Evolutionary conservation across 2,113 vertebrate species (phyloP), one percentile per base, ranked within the genome.

Genomic region (Grammomys dolichurus): DNA sequence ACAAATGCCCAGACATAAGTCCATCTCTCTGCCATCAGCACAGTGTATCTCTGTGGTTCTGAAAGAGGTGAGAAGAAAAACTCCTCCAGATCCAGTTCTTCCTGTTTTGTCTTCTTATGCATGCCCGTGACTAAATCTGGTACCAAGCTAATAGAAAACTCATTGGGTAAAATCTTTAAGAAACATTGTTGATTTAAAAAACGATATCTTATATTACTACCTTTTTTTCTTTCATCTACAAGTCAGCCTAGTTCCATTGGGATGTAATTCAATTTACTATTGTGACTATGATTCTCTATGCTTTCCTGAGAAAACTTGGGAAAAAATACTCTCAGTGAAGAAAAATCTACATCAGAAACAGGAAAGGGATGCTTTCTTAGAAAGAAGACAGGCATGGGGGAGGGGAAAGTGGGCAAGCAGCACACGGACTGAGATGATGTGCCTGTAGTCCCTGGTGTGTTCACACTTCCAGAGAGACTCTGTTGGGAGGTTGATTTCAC

Each of bases 131-230:
- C 75, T 91, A 96, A 98, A 98, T 96, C 58, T 89, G 96, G 85
- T 97, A 91, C 93, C 96, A 93, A 98, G 95, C 98, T 98, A 98
- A 98, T 96, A 97, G 98, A 97, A 98, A 97, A 98, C 98, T 96
- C 94, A 90, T 97, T 98, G 96, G 92, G 96, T 97, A 96, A 96
- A 97, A 98, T 98, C 97, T 93, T 97, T 96, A 97, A 97, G 88
- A 98, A 98, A 36, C 7, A 58, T 33, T 1, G 96, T 96, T 93
- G 46, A 51, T 97, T 46, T 33, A 6, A 54, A 51, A 92, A 77
- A 97, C 98, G 92, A 92, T 96, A 96, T 91, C 96, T 90, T 97
- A 96, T 93, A 94, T 98, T 96, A 97, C 97, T 98, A 97, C 97
- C 40, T 77, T 63, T 63, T 90, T 93, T 98, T 96, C 82, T 98